phyloP scores from a whole-genome alignment of 2,888 invertebrate species.

The Eulithis prunata region DNA sequence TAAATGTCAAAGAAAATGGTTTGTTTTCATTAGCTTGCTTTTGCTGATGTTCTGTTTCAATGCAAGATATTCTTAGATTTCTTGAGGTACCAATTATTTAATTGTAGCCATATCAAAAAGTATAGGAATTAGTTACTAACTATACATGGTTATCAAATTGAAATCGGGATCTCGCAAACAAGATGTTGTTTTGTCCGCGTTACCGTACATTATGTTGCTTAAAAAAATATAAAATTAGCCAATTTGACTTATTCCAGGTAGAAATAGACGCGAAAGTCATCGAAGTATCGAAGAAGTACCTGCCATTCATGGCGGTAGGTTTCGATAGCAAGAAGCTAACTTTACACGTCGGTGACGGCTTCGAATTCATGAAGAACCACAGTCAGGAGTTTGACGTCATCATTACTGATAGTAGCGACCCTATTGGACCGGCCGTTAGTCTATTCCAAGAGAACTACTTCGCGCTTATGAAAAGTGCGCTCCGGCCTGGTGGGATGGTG shows the following conservation, averaged over 20 bases:
- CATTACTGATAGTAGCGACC: conserved; percentile 99
- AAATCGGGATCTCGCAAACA: too few species aligned
- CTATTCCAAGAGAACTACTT: conserved; percentile 93
- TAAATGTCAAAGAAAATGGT: too few species aligned
- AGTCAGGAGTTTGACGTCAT: conserved; percentile 96
- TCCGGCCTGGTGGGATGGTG: conserved; percentile 94
- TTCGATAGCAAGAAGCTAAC: conserved; percentile 93
- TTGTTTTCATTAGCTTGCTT: too few species aligned
- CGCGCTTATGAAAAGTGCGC: conserved; percentile 91
- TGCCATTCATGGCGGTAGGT: conserved; percentile 96
- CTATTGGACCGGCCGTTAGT: conserved; percentile 91
- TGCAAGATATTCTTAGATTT: too few species aligned
- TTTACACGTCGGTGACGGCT: conserved; percentile 96
- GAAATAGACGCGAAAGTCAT: conserved; percentile 98
- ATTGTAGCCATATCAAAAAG: too few species aligned
- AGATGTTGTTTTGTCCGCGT: too few species aligned
- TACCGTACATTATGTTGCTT: too few species aligned
- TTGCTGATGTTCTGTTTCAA: too few species aligned
- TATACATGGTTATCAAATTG: too few species aligned
- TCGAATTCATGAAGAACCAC: conserved; percentile 96
- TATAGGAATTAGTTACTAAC: too few species aligned
- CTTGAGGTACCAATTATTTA: too few species aligned
- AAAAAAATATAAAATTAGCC: neutral
- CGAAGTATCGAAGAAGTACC: conserved; percentile 93
- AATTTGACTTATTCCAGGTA: conserved; percentile 84